Base-by-base conservation (phyloP, 1,140 invertebrate species). In the Hyposmocoma kahamanoa region DNA sequence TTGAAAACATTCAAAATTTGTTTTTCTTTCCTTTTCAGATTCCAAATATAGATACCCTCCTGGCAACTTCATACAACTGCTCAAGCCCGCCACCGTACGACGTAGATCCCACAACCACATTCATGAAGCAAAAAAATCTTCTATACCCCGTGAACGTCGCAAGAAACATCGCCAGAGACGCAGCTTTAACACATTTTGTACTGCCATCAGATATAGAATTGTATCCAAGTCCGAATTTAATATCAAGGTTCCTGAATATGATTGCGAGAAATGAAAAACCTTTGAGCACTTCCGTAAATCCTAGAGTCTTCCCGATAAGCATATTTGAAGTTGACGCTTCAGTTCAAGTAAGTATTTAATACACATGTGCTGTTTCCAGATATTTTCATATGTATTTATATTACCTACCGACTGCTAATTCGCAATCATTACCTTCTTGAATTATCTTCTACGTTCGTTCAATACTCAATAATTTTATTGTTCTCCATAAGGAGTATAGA, bases 91-190 rank as follows among this genome's bases (percentile, higher is more conserved):
- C 92, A 0, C 93, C 93, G 0, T 95, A 92, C 87, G 69, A 87
- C 1, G 93, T 93, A 58, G 87, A 90, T 8, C 87, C 88, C 0
- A 68, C 59, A 5, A 88, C 89, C 30, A 90, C 95, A 58, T 96
- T 94, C 78, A 95, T 94, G 75, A 90, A 89, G 15, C 90, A 93
- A 45, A 94, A 93, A 70, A 94, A 92, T 62, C 84, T 96, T 0
- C 73, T 95, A 0, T 97, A 97, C 74, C 95, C 95, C 0, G 94
- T 97, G 10, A 96, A 97, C 71, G 93, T 96, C 0, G 95, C 93
- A 0, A 85, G 95, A 8, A 97, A 97, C 71, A 89, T 97, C 10
- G 95, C 95, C 0, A 87, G 95, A 8, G 93, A 96, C 64, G 89
- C 91, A 6, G 92, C 96, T 6, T 82, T 92, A 18, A 96, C 96